These are phyloP conservation scores for Acronicta alni DNA, from an alignment of 2,888 invertebrate genomes.

Conservation along the genomic window DNA sequence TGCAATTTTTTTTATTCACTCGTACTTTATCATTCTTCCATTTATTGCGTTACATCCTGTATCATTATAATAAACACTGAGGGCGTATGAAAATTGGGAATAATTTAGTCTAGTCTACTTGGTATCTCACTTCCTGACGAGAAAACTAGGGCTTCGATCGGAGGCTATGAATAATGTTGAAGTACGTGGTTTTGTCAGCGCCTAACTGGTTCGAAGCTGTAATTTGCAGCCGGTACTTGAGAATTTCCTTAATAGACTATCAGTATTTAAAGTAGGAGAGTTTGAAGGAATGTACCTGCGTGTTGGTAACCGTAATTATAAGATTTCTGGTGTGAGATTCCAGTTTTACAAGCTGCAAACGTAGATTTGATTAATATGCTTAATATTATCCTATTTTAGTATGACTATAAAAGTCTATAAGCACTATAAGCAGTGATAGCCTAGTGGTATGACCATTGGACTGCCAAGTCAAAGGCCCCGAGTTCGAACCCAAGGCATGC, in stretches of 20 bases:
- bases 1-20: too few relatives aligned
- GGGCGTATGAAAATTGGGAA: conserved; percentile 64
- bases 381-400: too few relatives aligned
- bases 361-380: conserved; percentile 5
- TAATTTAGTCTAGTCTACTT: conserved; percentile 52
- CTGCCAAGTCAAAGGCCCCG: too few relatives aligned
- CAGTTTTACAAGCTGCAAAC: conserved; percentile 22
- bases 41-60: not conserved
- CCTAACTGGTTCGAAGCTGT: conserved; percentile 48
- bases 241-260: conserved; percentile 52
- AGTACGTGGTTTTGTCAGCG: conserved; percentile 56
- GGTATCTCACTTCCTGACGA: conserved; percentile 62
- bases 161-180: conserved; percentile 61
- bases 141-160: conserved; percentile 61
- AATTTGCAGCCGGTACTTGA: conserved; percentile 49
- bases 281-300: conserved; percentile 48
- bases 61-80: conserved; percentile 56
- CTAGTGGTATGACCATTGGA: too few relatives aligned
- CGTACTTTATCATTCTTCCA: too few relatives aligned
- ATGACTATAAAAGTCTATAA: too few relatives aligned
- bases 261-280: conserved; percentile 48
- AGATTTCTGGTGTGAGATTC: conserved; percentile 13
- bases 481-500: too few relatives aligned
- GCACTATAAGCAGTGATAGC: too few relatives aligned
- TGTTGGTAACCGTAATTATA: conserved; percentile 38